A percentile compares a stretch with the other conserved stretches of the same genome.
Evolutionary conservation across 2,888 invertebrate species (phyloP).

Genomic region (Orchesellides sinensis): DNA sequence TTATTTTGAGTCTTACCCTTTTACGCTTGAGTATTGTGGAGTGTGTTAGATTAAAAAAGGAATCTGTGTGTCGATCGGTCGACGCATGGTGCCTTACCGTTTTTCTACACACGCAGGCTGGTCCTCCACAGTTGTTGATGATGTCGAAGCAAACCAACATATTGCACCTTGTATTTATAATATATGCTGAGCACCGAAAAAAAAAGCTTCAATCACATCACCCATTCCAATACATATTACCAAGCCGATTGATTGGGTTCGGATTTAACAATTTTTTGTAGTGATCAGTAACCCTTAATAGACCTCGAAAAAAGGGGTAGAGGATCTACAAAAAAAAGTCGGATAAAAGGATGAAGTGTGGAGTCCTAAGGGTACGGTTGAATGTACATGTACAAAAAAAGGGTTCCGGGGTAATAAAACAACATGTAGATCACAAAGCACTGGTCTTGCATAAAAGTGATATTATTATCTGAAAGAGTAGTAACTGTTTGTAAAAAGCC

Average conservation of each 20-base stretch:
- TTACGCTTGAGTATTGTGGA: conserved; percentile 68
- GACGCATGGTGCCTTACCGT: conserved; percentile 55
- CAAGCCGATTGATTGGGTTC: conserved; percentile 64
- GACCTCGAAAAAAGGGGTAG: conserved; percentile 67
- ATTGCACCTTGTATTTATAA: conserved; percentile 57
- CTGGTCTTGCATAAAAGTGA: conserved; percentile 43
- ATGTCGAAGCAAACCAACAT: conserved; percentile 36
- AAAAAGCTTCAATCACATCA: conserved; percentile 63
- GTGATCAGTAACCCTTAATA: conserved; percentile 68
- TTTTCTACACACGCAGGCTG: not conserved
- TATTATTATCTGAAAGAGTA: conserved; percentile 20
- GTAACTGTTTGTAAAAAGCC: conserved; percentile 18
- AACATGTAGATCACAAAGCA: conserved; percentile 53
- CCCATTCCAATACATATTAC: conserved; percentile 65
- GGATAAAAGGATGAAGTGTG: conserved; percentile 60
- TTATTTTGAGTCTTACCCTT: conserved; percentile 57
- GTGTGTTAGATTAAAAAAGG: conserved; percentile 62
- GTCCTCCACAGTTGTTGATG: not conserved
- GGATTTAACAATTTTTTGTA: conserved; percentile 60
- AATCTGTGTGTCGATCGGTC: conserved; percentile 51
- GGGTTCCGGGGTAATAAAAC: conserved; percentile 43
- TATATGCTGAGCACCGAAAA: not conserved
- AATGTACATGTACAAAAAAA: conserved; percentile 42
- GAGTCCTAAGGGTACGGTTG: conserved; percentile 54
- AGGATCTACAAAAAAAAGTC: conserved; percentile 30